phyloP scores from a whole-genome alignment of 1,140 invertebrate species.

The Heliconius nattereri region DNA sequence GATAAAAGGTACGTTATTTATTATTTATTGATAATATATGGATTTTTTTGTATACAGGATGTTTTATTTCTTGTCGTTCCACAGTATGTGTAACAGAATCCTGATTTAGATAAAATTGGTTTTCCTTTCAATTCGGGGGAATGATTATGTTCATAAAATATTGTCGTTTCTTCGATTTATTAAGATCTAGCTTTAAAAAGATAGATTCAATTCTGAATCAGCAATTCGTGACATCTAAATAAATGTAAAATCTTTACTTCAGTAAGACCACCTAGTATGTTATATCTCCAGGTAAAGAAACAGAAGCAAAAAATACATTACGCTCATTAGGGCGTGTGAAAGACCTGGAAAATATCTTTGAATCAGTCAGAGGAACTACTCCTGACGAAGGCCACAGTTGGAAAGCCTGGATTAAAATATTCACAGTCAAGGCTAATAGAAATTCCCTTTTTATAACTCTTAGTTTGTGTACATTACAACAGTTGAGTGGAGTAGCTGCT shows the following conservation, averaged over 20 bases:
- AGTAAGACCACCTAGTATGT: neutral
- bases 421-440: conserved; percentile 57
- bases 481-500: conserved; percentile 50
- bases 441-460: conserved; percentile 53
- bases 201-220: too few relatives aligned
- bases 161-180: too few relatives aligned
- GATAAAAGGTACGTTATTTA: conserved; percentile 48
- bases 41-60: neutral
- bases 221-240: too few relatives aligned
- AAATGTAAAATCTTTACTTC: too few relatives aligned
- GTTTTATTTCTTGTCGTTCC: neutral
- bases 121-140: too few relatives aligned
- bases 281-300: conserved; percentile 46
- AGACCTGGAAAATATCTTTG: conserved; percentile 53
- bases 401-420: conserved; percentile 56
- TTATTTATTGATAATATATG: neutral
- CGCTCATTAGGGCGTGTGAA: conserved; percentile 47
- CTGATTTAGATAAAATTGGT: too few relatives aligned
- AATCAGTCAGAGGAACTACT: conserved; percentile 45
- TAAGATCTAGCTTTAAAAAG: too few relatives aligned
- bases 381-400: conserved; percentile 46
- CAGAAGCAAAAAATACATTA: conserved; percentile 50
- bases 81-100: too few relatives aligned
- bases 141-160: too few relatives aligned
- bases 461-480: conserved; percentile 51